Percentiles rank a stretch among this genome's conserved stretches.
Conservation (phyloP, 2,888 invertebrate genomes). For the Amblyjoppa proteus region DNA sequence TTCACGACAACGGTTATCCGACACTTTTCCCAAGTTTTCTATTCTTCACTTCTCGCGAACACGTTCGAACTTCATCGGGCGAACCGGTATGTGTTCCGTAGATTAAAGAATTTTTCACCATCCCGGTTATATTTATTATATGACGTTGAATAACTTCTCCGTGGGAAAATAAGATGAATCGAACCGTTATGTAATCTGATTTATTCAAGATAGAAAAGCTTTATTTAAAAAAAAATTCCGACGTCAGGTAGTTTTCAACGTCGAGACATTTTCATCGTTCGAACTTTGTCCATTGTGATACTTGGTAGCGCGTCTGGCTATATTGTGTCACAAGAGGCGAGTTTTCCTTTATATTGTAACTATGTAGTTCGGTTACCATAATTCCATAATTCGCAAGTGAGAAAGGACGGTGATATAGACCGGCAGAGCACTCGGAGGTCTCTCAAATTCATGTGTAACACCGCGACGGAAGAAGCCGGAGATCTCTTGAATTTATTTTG, state of each 20-base stretch:
- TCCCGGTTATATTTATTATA: slow-evolving; percentile 4
- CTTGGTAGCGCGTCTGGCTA: not conserved
- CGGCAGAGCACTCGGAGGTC: not conserved
- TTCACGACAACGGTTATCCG: slow-evolving; percentile 38
- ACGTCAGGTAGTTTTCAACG: not conserved
- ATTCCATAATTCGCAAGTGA: not conserved
- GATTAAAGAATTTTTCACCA: slow-evolving; percentile 16
- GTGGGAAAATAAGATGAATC: not conserved
- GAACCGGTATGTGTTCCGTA: not conserved
- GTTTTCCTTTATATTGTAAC: not conserved
- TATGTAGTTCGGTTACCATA: not conserved
- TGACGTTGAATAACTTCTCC: not conserved
- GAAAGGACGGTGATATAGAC: not conserved
- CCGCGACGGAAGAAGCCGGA: slow-evolving; percentile 5
- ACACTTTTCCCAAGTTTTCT: slow-evolving; percentile 41
- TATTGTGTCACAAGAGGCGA: slow-evolving; percentile 24
- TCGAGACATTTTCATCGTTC: not conserved
- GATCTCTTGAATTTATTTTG: slow-evolving; percentile 75
- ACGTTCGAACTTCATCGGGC: slow-evolving; percentile 41
- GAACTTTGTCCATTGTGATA: slow-evolving; percentile 24
- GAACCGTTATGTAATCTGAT: slow-evolving; percentile 19
- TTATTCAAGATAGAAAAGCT: slow-evolving; percentile 18
- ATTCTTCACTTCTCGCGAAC: slow-evolving; percentile 28
- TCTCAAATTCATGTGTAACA: not conserved
- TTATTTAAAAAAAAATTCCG: not conserved